phyloP scores from a whole-genome alignment of 2,888 invertebrate genomes.

The Scaptomyza polygonia region DNA sequence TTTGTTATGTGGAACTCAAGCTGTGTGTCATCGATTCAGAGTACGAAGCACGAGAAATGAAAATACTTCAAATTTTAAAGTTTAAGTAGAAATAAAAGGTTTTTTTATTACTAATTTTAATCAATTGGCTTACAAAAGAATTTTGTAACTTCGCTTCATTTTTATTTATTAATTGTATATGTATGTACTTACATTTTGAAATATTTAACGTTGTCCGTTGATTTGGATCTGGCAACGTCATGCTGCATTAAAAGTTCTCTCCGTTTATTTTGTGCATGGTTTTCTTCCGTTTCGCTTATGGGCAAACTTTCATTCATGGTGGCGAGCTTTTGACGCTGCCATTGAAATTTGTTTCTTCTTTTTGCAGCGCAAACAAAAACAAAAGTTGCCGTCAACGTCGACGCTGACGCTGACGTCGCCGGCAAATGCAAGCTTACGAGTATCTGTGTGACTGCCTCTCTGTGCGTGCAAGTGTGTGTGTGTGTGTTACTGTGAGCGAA shows the following conservation, averaged over 20 bases:
- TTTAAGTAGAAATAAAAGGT: neutral
- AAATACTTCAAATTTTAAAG: no score
- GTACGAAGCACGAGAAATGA: neutral
- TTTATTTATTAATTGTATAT: no score
- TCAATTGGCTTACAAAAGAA: no score
- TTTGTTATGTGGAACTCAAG: conserved; percentile 1
- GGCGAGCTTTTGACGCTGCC: conserved; percentile 69
- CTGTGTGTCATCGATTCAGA: conserved; percentile 6
- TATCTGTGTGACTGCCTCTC: conserved; percentile 39
- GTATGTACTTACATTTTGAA: no score
- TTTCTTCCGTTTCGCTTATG: conserved; percentile 57
- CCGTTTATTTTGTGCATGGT: conserved; percentile 62
- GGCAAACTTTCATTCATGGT: conserved; percentile 67
- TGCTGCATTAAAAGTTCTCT: conserved; percentile 17
- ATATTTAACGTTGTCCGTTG: neutral
- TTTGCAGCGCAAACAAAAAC: conserved; percentile 71
- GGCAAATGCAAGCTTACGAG: conserved; percentile 68
- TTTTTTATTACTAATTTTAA: no score
- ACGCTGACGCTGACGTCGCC: conserved; percentile 53
- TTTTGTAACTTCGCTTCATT: no score
- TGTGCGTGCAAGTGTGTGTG: conserved; percentile 13
- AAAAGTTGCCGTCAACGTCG: conserved; percentile 55
- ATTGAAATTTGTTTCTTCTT: conserved; percentile 70
- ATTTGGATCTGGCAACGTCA: conserved; percentile 32
- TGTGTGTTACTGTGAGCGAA: conserved; percentile 32